Evolutionary conservation across 2,888 invertebrate genomes (phyloP).

Genomic region (Anthophora plumipes): DNA sequence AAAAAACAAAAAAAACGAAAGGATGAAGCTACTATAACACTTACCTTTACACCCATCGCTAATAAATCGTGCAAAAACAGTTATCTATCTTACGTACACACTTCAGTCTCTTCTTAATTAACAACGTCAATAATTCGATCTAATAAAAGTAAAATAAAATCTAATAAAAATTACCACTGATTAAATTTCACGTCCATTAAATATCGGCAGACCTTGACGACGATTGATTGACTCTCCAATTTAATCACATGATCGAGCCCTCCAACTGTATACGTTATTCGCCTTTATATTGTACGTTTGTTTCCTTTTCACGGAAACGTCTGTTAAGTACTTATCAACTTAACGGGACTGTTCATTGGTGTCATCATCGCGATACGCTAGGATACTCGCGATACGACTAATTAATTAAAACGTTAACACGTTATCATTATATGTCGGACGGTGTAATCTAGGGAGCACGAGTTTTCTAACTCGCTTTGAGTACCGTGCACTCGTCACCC

Average conservation of each 20-base stretch:
- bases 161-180: not conserved
- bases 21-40: not conserved
- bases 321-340: slow-evolving; percentile 12
- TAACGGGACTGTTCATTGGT: not conserved
- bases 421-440: slow-evolving; percentile 12
- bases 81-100: not conserved
- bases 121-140: not conserved
- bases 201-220: not conserved
- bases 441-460: slow-evolving; percentile 7
- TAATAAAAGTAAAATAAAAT: not conserved
- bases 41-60: not conserved
- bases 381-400: slow-evolving; percentile 23
- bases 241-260: not conserved
- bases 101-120: not conserved
- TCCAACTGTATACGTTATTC: not conserved
- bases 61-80: not conserved
- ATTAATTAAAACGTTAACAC: slow-evolving; percentile 39
- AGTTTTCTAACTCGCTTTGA: not conserved
- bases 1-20: too few species aligned
- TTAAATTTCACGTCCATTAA: not conserved
- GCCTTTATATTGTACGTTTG: not conserved
- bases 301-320: slow-evolving; percentile 10
- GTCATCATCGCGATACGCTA: slow-evolving; percentile 19
- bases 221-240: slow-evolving; percentile 16
- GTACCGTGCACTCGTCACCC: not conserved